Evolutionary conservation across 92 coral and sea anemone genomes (phyloP), one percentile per base, ranked within the genome.

Genomic region (Metridium senile): DNA sequence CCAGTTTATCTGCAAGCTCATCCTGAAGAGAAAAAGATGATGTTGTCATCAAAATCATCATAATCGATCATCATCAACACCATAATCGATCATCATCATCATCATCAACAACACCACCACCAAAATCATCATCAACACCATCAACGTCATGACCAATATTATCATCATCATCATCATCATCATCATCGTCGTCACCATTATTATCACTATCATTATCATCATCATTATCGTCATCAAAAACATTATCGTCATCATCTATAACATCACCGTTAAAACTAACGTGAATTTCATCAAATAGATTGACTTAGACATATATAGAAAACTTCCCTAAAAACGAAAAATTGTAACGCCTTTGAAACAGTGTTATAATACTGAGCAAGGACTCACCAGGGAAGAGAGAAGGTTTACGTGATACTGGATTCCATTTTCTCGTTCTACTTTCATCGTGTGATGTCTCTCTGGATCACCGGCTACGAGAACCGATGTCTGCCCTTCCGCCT

Each of bases 401-500:
- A 95, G 82, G 73, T 87, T 95, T 1, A 92, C 83, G 34, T 95
- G 99, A 75, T 92, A 92, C 26, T 81, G 91, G 63, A 95, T 92
- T 20, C 99, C 97, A 49, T 97, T 97, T 62, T 95, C 90, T 35
- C 74, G 26, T 63, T 89, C 76, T 17, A 95, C 93, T 72, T 92
- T 88, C 17, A 67, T 75, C 61, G 89, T 78, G 77, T 94, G 94
- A 6, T 65, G 79, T 69, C 96, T 92, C 79, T 95, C 97, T 16
- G 99, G 99, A 70, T 92, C 99, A 0, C 97, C 97, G 23, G 99
- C 97, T 47, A 95, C 97, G 10, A 95, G 87, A 11, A 95, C 97
- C 23, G 70, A 82, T 10, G 84, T 77, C 74, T 89, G 95, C 26
- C 97, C 97, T 68, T 88, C 99, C 16, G 93, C 97, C 97, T 94